Conservation (phyloP, 2,888 invertebrate genomes). For the Leptopterna dolabrata region DNA sequence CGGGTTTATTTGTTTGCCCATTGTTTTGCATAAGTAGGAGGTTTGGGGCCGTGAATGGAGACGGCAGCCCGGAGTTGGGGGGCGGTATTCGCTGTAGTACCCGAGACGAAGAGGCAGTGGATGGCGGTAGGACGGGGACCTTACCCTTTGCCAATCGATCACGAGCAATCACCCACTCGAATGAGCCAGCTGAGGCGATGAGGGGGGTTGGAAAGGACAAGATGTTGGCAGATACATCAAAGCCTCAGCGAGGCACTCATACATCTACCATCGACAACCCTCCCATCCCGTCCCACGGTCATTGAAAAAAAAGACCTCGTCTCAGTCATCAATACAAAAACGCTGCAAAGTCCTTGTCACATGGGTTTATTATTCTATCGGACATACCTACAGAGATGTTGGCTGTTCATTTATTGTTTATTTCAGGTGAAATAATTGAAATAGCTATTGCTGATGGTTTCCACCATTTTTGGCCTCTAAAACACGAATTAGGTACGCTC, state of each 20-base stretch:
- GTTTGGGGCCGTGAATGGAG: background rate
- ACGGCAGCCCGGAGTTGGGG: background rate
- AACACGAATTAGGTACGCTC: too few species aligned
- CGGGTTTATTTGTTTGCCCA: background rate
- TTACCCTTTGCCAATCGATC: conserved; percentile 30
- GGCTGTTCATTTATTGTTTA: too few species aligned
- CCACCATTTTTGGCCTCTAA: too few species aligned
- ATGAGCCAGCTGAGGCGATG: background rate
- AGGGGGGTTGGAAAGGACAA: background rate
- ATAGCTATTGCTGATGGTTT: too few species aligned
- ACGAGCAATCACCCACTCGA: conserved; percentile 39
- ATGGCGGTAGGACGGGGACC: background rate
- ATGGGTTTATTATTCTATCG: too few species aligned
- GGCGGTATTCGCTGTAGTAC: background rate
- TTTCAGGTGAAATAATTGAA: too few species aligned
- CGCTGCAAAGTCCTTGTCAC: too few species aligned
- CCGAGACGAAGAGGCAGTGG: background rate
- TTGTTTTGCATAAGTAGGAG: background rate
- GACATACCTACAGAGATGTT: too few species aligned
- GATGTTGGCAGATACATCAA: conserved; percentile 17
- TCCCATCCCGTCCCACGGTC: background rate
- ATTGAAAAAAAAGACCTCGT: background rate
- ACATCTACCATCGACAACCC: background rate
- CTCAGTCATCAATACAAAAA: too few species aligned
- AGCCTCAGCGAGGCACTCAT: background rate